Base-by-base conservation (phyloP, 2,888 invertebrate species). In the Peribatodes rhomboidaria region DNA sequence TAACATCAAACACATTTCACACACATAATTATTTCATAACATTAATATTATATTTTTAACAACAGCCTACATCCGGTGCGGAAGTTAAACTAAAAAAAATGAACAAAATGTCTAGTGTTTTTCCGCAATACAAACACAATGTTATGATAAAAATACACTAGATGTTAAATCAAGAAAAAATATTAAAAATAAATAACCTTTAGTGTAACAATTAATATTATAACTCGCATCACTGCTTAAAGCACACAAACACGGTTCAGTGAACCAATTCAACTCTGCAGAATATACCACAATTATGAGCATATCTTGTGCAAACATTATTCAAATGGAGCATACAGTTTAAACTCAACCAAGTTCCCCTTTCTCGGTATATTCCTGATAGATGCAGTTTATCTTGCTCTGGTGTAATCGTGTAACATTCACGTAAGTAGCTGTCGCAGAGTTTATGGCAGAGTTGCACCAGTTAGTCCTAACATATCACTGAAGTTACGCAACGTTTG, bases 371-470 rank as follows among this genome's bases (percentile, higher is more conserved):
- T 22, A 44, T 54, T 61, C 59, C 46, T 59, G 13, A 44, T 65
- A 59, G 61, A 71, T 56, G 67, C 67, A 71, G 18, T 61, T 72
- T 66, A 63, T 81, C 81, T 84, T 85, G 86, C 89, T 44, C 8
- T 22, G 53, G 39, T 42, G n/a, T 13, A 16, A 41, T 16, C 20
- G 35, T 50, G 2, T 50, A 11, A 13, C 18, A 20, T 33, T 18
- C 13, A 49, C n/a, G 14, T 18, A 13, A 27, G 27, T 27, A 27
- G 27, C 27, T 27, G 27, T 27, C 27, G 6, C 27, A 27, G n/a
- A n/a, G 27, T 27, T 27, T 27, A 35, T 11, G 11, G 9, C 35
- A 9, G 3, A 35, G 35, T 35, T 7, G 11, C 3, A 27, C n/a
- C 6, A 35, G 35, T 7, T 35, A 35, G 35, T 35, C 9, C 35